phyloP scores from a whole-genome alignment of 2,797 vertebrate species.

The Acestrorhynchus altus region DNA sequence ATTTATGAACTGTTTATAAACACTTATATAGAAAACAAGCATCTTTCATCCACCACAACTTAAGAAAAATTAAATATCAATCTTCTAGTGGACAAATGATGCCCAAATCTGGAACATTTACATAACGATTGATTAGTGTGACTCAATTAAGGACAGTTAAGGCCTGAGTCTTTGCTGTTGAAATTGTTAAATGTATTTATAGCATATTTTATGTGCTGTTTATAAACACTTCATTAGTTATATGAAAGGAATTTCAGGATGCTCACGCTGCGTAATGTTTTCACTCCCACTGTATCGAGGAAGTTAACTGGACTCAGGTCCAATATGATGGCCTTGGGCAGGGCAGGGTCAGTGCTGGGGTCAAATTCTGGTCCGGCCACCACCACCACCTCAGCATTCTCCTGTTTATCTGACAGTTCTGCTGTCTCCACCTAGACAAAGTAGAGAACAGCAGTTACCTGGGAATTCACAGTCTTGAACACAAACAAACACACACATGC shows the following conservation, averaged over 20 bases:
- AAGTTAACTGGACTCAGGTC: constrained; percentile 90
- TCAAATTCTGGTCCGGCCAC: constrained; percentile 53
- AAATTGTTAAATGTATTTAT: not conserved
- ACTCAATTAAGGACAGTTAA: no score
- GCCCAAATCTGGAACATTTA: no score
- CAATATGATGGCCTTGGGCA: constrained; percentile 83
- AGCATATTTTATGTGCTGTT: not conserved
- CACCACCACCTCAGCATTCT: constrained; percentile 58
- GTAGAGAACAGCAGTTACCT: not conserved
- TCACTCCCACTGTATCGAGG: constrained; percentile 90
- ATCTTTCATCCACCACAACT: no score
- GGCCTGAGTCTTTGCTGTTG: no score
- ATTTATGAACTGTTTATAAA: not conserved
- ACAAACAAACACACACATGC: not conserved
- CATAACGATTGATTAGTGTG: no score
- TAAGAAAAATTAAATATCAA: no score
- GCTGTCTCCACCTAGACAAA: constrained; percentile 48
- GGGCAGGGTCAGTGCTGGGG: constrained; percentile 47
- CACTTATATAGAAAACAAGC: not conserved
- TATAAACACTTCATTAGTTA: not conserved
- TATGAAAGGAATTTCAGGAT: constrained; percentile 1
- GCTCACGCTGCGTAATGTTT: constrained; percentile 86
- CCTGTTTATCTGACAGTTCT: constrained; percentile 33
- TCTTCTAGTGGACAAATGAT: no score
- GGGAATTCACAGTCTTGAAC: not conserved